Conservation (phyloP, 2,888 invertebrate genomes). For the Netelia inedita region DNA sequence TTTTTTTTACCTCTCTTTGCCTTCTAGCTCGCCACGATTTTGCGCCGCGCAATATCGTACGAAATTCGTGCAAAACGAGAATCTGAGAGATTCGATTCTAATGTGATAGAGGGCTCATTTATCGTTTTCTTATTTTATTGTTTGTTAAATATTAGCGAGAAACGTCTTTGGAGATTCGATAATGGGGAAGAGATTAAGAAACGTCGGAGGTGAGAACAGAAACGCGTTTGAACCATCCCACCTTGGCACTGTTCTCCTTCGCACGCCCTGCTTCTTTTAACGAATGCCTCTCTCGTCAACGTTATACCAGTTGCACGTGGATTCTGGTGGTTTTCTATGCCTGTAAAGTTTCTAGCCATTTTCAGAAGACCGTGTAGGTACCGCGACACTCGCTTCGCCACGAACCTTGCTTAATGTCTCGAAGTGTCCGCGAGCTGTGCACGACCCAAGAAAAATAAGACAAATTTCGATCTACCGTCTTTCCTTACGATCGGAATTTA, state of each 20-base stretch:
- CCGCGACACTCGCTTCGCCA: constrained; percentile 46
- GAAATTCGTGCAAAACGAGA: neutral
- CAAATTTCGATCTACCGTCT: neutral
- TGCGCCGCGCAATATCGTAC: neutral
- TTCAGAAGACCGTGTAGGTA: constrained; percentile 78
- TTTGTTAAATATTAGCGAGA: neutral
- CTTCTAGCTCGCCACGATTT: constrained; percentile 29
- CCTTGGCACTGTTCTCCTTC: constrained; percentile 80
- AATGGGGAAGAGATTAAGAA: constrained; percentile 22
- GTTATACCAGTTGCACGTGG: constrained; percentile 34
- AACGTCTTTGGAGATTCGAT: neutral
- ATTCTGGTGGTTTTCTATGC: constrained; percentile 71
- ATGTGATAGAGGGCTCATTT: neutral
- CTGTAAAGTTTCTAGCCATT: constrained; percentile 75
- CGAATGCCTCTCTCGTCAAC: constrained; percentile 1
- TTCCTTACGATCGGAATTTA: neutral
- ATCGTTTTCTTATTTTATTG: neutral
- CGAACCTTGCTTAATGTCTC: constrained; percentile 1
- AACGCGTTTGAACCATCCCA: constrained; percentile 63
- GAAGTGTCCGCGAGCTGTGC: neutral
- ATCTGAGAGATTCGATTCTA: neutral
- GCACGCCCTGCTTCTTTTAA: constrained; percentile 51
- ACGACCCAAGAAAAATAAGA: neutral
- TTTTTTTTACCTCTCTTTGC: constrained; percentile 31
- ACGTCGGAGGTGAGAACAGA: constrained; percentile 16